Conservation (phyloP, 2,888 invertebrate species). For the Pasiphila rectangulata region DNA sequence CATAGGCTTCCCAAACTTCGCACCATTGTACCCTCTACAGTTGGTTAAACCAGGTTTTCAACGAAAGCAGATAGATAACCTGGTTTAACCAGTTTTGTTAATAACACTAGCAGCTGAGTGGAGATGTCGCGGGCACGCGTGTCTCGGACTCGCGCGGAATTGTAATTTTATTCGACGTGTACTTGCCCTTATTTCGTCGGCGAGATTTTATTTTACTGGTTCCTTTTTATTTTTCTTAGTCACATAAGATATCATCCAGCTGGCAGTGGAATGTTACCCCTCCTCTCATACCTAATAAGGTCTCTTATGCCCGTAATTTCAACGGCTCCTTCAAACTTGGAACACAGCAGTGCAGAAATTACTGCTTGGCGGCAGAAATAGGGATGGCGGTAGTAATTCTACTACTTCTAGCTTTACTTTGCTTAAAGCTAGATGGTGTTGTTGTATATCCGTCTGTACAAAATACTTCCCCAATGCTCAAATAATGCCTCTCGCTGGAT, state of each 20-base stretch:
- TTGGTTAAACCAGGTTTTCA: neutral
- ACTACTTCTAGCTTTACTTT: too few relatives aligned
- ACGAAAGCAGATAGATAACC: neutral
- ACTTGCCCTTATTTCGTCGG: conserved; percentile 1
- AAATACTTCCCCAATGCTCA: conserved; percentile 35
- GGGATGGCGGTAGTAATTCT: too few relatives aligned
- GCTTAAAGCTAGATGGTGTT: too few relatives aligned
- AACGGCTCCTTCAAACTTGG: too few relatives aligned
- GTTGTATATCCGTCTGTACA: too few relatives aligned
- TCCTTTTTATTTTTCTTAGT: neutral
- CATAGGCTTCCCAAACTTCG: too few relatives aligned
- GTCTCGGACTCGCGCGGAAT: conserved; percentile 23
- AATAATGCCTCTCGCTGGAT: conserved; percentile 10
- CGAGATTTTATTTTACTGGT: neutral
- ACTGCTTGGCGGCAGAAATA: too few relatives aligned
- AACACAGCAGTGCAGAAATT: too few relatives aligned
- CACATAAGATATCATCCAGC: neutral
- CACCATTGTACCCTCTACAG: too few relatives aligned
- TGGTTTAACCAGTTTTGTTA: neutral
- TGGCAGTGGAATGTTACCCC: too few relatives aligned
- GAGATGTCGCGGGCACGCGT: conserved; percentile 34
- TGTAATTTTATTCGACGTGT: conserved; percentile 28
- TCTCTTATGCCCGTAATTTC: too few relatives aligned
- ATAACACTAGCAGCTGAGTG: neutral
- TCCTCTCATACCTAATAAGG: too few relatives aligned